Evolutionary conservation across 1,140 invertebrate species (phyloP), one percentile per base, ranked within the genome.

Genomic region (Drosophila quadrilineata): DNA sequence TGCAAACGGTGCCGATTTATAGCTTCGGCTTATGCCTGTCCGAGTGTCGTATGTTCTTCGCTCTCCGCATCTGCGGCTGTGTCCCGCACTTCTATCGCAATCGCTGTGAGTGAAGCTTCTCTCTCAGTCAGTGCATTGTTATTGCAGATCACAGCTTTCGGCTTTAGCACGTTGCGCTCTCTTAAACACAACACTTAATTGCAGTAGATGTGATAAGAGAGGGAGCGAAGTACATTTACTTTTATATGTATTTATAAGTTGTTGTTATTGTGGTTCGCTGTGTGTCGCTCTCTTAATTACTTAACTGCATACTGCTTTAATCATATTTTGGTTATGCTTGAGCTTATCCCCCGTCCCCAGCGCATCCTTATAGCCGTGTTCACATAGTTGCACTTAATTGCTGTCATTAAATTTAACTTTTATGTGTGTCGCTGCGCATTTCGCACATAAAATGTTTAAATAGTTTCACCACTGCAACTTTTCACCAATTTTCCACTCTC

Each of bases 21-120:
- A 92, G 92, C 1, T 94, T 93, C 65, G 92, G 91, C 0, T 85
- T 93, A 56, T 94, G 94, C 64, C 89, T 93, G 2, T 93, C 92
- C 84, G 93, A 94, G 67, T 94, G 94, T 48, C 90, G 94, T 8
- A 90, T 93, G 62, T 86, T 90, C 21, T 89, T 94, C 0, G 91
- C 92, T 24, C 66, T 92, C 5, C 87, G 91, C 52, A 90, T 93
- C 16, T 94, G 94, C 71, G 88, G 91, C 0, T 94, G 94, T 77
- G 87, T 94, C 19, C 93, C 94, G 0, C 92, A 93, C 82, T 94
- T 94, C 70, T 90, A 90, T 82, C 68, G 89, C 35, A 80, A 73
- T 60, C 58, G 24, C 10, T 69, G 89, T 90, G 57, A 75, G 82
- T 86, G n/a, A 33, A 33, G 10, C 8, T 40, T 6, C 48, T 48